A percentile compares a stretch with the other conserved stretches of the same genome.
Conservation (phyloP, 2,797 vertebrate species). For the Brachyrhaphis roseni region DNA sequence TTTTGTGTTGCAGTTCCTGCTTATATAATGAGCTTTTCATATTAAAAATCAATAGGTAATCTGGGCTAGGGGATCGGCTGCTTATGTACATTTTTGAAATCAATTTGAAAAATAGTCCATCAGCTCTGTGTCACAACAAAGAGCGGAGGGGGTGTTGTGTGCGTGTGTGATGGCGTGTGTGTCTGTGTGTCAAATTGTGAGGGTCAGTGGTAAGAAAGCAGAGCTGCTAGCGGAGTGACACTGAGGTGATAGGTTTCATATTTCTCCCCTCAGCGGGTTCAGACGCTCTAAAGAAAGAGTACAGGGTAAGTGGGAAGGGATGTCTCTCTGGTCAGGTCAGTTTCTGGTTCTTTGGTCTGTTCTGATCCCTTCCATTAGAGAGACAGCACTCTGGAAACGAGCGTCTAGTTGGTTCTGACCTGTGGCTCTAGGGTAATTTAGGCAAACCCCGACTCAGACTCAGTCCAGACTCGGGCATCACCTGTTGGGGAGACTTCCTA, state of each 20-base stretch:
- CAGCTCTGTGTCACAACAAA: conserved; percentile 93
- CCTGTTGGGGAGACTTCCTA: conserved; percentile 61
- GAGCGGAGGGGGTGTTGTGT: conserved; percentile 49
- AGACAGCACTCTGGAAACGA: conserved; percentile 56
- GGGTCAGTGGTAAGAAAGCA: conserved; percentile 31
- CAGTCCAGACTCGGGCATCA: conserved; percentile 57
- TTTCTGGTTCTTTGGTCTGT: conserved; percentile 65
- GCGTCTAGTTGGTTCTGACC: conserved; percentile 68
- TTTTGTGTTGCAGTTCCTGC: conserved; percentile 99
- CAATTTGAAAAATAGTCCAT: conserved; percentile 99
- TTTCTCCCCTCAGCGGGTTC: conserved; percentile 45
- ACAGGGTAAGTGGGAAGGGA: conserved; percentile 59
- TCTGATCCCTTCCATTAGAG: conserved; percentile 75
- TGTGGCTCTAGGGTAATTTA: conserved; percentile 78
- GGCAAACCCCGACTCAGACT: conserved; percentile 52
- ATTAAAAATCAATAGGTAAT: conserved; percentile 99
- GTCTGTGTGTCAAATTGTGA: conserved; percentile 25
- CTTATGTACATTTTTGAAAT: conserved; percentile 99
- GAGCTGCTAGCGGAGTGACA: conserved; percentile 29
- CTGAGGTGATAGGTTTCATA: conserved; percentile 47
- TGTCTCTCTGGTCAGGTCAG: conserved; percentile 60
- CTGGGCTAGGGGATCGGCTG: conserved; percentile 99
- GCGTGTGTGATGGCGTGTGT: conserved; percentile 19
- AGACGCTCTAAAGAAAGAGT: conserved; percentile 46
- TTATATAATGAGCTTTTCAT: conserved; percentile 99